Base-by-base conservation (phyloP, 2,888 invertebrate genomes). In the Tetheella fluctuosa region DNA sequence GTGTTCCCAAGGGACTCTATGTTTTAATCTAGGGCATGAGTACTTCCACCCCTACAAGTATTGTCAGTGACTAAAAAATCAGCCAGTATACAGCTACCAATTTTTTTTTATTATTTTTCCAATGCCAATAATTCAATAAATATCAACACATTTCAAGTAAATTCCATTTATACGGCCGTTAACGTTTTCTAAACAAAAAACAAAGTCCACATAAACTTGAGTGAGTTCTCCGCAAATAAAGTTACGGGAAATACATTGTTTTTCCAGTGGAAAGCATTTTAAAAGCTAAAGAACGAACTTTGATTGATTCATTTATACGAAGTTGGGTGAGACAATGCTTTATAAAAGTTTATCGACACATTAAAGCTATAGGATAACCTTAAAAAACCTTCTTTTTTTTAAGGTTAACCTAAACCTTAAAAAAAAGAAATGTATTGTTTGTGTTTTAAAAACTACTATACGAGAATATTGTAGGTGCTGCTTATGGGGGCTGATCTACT, bases 281-380 rank as follows among this genome's bases (percentile, higher is more conserved):
- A 2, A 20, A 17, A 48, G 48, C 37, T 15, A 17, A 10, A 34
- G 20, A 34, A 34, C 23, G 20, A 55, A 55, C n/a, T 55, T 55
- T 55, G 55, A 55, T 55, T 55, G 55, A 55, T 55, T 37, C 12
- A 37, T n/a, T 54, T 17, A 23, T 34, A 34, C n/a, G 54, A 34
- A 13, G 34, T 34, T 34, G 13, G 13, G n/a, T 37, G 4, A 8
- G 20, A 20, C 3, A 20, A 1, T 10, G 34, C 48, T 48, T 20
- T 48, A 2, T 8, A 20, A 48, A 20, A 48, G 42, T 42, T 42
- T 42, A n/a, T 42, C 7, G 10, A 48, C 42, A 4, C 15, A n/a
- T n/a, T 39, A 39, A 39, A 34, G 34, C 5, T 39, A n/a, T n/a
- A n/a, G 10, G 10, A 39, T n/a, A 6, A n/a, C n/a, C n/a, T n/a